Conservation (phyloP, 2,888 invertebrate genomes). For the Malthinus flaveolus region DNA sequence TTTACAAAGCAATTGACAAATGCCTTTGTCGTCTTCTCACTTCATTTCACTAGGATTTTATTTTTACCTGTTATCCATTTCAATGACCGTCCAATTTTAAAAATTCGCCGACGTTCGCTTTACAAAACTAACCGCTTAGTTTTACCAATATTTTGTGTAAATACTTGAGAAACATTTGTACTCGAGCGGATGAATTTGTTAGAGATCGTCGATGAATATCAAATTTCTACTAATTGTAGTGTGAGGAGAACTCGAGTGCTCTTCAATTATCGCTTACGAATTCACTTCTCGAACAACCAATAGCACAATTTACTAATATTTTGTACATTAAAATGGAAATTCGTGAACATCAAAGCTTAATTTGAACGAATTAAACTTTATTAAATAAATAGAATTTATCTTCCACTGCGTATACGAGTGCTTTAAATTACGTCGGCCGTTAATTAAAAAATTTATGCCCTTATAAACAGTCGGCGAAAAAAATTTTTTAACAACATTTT, state of each 20-base stretch:
- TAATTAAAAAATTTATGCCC: too few species aligned
- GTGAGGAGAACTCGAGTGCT: slow-evolving; percentile 3
- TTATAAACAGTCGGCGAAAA: too few species aligned
- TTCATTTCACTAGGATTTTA: slow-evolving; percentile 19
- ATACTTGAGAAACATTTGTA: slow-evolving; percentile 1
- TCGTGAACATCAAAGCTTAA: not conserved
- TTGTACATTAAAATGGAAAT: slow-evolving; percentile 1
- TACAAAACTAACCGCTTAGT: not conserved
- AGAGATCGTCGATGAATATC: slow-evolving; percentile 6
- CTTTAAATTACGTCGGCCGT: too few species aligned
- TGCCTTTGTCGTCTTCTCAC: slow-evolving; percentile 22
- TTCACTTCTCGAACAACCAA: slow-evolving; percentile 1
- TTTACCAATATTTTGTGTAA: not conserved
- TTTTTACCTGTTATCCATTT: slow-evolving; percentile 20
- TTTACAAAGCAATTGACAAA: slow-evolving; percentile 42
- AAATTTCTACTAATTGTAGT: slow-evolving; percentile 6
- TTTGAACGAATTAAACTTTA: too few species aligned
- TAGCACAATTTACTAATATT: not conserved
- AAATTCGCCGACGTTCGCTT: not conserved
- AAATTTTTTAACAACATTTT: too few species aligned
- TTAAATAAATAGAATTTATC: too few species aligned
- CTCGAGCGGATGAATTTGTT: slow-evolving; percentile 1
- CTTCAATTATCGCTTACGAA: slow-evolving; percentile 5
- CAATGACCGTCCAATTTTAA: not conserved
- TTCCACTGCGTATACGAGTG: too few species aligned